A percentile compares a stretch with the other conserved stretches of the same genome.
phyloP scores from a whole-genome alignment of 2,113 vertebrate species.

The Atherinomorus stipes region DNA sequence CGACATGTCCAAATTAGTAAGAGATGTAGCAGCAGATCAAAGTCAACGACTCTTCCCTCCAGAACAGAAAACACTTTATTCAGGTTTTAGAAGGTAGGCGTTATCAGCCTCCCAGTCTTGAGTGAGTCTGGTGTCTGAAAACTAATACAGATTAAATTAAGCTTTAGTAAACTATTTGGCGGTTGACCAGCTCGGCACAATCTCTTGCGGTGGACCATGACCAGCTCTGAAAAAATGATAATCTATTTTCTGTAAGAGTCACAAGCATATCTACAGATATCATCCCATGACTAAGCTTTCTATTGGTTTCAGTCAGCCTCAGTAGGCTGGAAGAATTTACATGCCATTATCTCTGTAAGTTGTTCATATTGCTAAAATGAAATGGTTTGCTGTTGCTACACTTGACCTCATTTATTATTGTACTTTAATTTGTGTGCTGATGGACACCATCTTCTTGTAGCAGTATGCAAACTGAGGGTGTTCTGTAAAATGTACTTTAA shows the following conservation, averaged over 20 bases:
- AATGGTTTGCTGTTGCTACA: constrained; percentile 4
- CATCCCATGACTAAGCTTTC: too few relatives aligned
- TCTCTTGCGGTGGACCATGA: not conserved
- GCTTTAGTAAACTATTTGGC: not conserved
- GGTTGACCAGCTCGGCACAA: not conserved
- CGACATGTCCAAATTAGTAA: not conserved
- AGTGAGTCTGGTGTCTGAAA: constrained; percentile 12
- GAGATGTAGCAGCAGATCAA: not conserved
- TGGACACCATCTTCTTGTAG: constrained; percentile 48
- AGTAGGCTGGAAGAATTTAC: not conserved
- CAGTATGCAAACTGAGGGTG: constrained; percentile 2
- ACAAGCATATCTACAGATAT: too few relatives aligned
- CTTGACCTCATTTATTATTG: constrained; percentile 21
- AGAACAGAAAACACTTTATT: constrained; percentile 4
- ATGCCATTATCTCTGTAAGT: not conserved
- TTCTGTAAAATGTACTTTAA: not conserved
- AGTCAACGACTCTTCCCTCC: not conserved
- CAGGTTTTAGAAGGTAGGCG: constrained; percentile 10
- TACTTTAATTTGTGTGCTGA: constrained; percentile 33
- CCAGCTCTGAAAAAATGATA: too few relatives aligned
- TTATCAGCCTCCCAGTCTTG: not conserved
- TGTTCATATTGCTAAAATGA: not conserved
- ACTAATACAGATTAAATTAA: constrained; percentile 9
- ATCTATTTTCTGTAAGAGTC: not conserved
- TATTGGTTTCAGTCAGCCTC: not conserved